Evolutionary conservation across 2,113 vertebrate species (phyloP), one percentile per base, ranked within the genome.

Genomic region (Micronycteris hirsuta): DNA sequence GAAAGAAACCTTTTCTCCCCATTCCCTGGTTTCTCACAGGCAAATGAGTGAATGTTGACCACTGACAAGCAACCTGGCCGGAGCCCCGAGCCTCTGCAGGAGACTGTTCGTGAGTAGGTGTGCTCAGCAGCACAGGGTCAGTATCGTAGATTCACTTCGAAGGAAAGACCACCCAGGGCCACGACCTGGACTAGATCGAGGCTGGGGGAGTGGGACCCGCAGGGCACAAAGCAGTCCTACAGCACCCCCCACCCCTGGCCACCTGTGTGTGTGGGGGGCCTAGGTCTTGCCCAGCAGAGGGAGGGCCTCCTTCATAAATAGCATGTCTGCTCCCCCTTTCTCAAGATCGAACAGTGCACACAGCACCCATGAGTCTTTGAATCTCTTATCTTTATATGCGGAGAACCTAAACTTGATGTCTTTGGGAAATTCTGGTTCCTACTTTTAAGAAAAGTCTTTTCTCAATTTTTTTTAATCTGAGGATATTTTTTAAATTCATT

Each of bases 261-360:
- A 14, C 5, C 4, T 4, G 1, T 4, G 9, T 9, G 74, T 12
- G 24, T 22, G 2, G 22, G 22, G 22, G 24, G 26, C 16, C 82
- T 17, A 9, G 3, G 3, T 17, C 33, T 33, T 0, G 16, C 71
- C 70, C 0, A 0, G 45, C 24, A 81, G 33, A 70, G 52, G n/a
- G 36, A 31, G 28, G 24, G 41, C 19, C 28, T 5, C 45, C 56
- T 20, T 28, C 65, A 11, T 58, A 28, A 49, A 19, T 0, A 74
- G 13, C 13, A 31, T 2, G 6, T 14, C 20, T 20, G 13, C 5
- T n/a, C 52, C 16, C 22, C 0, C 24, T n/a, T 56, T 28, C 63
- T 22, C 31, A 56, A 38, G 10, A 52, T 16, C 13, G 3, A 85
- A 49, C 26, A 47, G 67, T 19, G 31, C 10, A 68, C 22, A 33